Conservation (phyloP, 2,797 vertebrate genomes). For the Picus viridis region DNA sequence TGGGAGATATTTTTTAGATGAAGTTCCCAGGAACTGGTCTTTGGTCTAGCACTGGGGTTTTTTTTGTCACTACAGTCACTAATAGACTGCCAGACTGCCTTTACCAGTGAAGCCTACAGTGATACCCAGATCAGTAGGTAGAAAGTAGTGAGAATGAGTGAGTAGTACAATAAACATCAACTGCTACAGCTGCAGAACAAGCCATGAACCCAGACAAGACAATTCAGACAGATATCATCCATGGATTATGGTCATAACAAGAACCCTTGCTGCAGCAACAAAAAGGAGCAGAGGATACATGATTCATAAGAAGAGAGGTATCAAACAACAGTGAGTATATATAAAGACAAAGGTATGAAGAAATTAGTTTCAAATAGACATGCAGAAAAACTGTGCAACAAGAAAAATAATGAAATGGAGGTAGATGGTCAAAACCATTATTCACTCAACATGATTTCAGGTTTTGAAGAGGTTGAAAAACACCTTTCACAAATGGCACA, state of each 20-base stretch:
- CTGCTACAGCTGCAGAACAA: not conserved
- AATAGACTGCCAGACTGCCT: not conserved
- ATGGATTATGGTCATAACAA: not conserved
- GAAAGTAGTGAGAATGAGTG: not conserved
- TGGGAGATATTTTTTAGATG: not conserved
- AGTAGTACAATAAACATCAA: not conserved
- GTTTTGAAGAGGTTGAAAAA: not conserved
- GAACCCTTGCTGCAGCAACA: not conserved
- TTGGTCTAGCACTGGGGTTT: not conserved
- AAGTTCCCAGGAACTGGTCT: not conserved
- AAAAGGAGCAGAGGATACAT: not conserved
- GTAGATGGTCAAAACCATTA: not conserved
- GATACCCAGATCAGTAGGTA: not conserved
- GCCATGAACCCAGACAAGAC: not conserved
- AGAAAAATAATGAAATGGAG: not conserved
- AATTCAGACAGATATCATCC: not conserved
- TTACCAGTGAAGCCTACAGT: not conserved
- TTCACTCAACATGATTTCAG: not conserved
- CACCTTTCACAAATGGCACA: not conserved
- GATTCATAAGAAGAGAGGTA: not conserved
- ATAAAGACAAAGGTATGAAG: not conserved
- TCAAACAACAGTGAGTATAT: not conserved
- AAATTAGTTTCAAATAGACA: not conserved
- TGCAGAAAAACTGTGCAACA: not conserved
- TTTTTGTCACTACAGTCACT: not conserved